These are phyloP conservation scores for Paradoxurus hermaphroditus DNA, from an alignment of 2,113 vertebrate species.

Conservation along the genomic window DNA sequence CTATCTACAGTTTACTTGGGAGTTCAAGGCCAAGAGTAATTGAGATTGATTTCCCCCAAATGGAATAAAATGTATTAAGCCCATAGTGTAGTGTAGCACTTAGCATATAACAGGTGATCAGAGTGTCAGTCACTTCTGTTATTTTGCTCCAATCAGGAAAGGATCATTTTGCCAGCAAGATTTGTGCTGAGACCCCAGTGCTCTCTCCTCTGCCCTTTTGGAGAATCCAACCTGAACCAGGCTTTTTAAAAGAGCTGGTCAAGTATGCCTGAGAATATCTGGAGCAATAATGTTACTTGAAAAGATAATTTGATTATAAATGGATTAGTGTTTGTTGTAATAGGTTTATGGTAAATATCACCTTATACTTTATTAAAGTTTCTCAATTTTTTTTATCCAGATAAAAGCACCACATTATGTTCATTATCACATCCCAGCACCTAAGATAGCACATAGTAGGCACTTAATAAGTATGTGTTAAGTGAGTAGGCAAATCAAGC, in stretches of 20 bases:
- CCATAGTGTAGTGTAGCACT: background rate
- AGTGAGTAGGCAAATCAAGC: slow-evolving; percentile 14
- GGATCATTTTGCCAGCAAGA: background rate
- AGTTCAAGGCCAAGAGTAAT: background rate
- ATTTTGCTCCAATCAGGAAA: background rate
- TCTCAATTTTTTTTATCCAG: background rate
- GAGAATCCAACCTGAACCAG: background rate
- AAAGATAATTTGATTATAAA: background rate
- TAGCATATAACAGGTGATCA: background rate
- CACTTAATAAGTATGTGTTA: background rate
- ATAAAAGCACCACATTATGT: background rate
- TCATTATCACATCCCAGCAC: background rate
- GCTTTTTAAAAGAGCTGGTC: background rate
- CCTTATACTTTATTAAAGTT: background rate
- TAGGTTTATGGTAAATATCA: background rate
- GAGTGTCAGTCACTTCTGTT: background rate
- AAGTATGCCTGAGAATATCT: background rate
- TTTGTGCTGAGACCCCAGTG: background rate
- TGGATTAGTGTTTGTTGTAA: background rate
- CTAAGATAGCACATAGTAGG: background rate
- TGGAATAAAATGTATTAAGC: background rate
- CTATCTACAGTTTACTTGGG: background rate
- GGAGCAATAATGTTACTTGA: background rate
- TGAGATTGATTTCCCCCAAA: background rate
- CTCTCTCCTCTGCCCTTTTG: background rate